Percentiles rank a stretch among this genome's conserved stretches.
Conservation (phyloP, 1,140 invertebrate genomes). For the Drosophila kepulauana region DNA sequence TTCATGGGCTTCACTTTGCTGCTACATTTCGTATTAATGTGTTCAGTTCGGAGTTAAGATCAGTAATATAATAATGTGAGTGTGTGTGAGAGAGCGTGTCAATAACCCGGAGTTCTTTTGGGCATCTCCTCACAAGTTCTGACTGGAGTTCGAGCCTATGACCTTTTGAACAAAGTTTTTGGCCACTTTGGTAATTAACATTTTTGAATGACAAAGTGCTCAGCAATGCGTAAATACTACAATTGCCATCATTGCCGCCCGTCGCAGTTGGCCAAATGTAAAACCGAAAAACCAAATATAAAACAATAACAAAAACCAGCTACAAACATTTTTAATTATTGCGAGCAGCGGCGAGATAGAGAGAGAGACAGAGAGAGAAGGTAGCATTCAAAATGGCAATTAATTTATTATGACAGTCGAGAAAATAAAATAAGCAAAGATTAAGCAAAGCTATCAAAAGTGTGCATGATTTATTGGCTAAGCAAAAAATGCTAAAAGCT, state of each 20-base stretch:
- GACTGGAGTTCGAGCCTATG: constrained; percentile 37
- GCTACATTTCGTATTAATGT: constrained; percentile 46
- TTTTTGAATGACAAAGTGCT: constrained; percentile 78
- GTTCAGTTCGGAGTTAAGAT: constrained; percentile 27
- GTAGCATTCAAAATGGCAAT: constrained; percentile 18
- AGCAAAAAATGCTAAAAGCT: constrained; percentile 7
- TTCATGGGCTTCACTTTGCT: constrained; percentile 11
- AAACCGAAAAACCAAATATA: constrained; percentile 36
- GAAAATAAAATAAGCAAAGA: constrained; percentile 21
- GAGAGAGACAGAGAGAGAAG: background rate
- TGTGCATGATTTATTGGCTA: constrained; percentile 57
- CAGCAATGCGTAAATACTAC: constrained; percentile 82
- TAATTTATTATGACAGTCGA: constrained; percentile 52
- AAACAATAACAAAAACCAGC: constrained; percentile 27
- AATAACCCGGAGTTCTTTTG: constrained; percentile 67
- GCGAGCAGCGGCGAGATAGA: background rate
- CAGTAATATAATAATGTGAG: background rate
- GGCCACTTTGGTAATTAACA: constrained; percentile 44
- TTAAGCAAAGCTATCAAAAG: constrained; percentile 22
- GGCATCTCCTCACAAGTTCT: constrained; percentile 1
- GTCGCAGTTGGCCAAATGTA: constrained; percentile 53
- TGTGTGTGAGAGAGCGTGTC: constrained; percentile 53
- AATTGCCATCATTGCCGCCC: constrained; percentile 61
- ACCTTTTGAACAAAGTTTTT: constrained; percentile 60
- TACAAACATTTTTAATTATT: constrained; percentile 42